These are phyloP conservation scores for Sepioteuthis lessoniana DNA, from an alignment of 2,888 invertebrate species.

Conservation along the genomic window DNA sequence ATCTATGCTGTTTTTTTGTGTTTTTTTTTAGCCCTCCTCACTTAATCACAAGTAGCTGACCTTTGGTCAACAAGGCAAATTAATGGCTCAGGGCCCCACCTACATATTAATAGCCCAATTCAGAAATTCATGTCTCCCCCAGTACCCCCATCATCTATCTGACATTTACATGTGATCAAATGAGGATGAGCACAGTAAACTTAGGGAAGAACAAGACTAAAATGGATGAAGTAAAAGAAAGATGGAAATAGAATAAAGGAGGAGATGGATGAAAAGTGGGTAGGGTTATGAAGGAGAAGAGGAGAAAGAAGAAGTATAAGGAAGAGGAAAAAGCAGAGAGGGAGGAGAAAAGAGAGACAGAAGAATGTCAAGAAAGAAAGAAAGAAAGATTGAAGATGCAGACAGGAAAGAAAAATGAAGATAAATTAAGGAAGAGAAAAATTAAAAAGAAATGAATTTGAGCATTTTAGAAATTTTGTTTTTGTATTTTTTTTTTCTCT, in stretches of 20 bases:
- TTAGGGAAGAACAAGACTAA: neutral
- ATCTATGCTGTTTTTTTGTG: neutral
- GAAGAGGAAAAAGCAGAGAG: no score
- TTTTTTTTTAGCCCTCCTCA: neutral
- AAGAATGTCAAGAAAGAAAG: no score
- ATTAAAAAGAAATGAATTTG: no score
- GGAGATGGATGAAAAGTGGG: neutral
- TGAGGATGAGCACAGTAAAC: neutral
- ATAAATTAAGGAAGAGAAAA: no score
- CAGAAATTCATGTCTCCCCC: neutral
- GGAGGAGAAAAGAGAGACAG: no score
- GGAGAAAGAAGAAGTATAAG: no score
- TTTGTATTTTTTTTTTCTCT: no score
- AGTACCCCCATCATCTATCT: neutral
- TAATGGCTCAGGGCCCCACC: conserved; percentile 11
- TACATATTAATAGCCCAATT: conserved; percentile 33
- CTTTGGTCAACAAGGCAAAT: conserved; percentile 33
- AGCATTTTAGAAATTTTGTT: no score
- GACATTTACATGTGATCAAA: neutral
- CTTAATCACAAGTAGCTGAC: conserved; percentile 33
- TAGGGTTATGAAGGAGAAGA: no score
- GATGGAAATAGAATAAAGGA: neutral
- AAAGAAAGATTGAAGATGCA: no score
- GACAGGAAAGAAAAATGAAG: no score
- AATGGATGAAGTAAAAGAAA: neutral